Conservation (phyloP, 2,797 vertebrate genomes). For the Coluber constrictor region DNA sequence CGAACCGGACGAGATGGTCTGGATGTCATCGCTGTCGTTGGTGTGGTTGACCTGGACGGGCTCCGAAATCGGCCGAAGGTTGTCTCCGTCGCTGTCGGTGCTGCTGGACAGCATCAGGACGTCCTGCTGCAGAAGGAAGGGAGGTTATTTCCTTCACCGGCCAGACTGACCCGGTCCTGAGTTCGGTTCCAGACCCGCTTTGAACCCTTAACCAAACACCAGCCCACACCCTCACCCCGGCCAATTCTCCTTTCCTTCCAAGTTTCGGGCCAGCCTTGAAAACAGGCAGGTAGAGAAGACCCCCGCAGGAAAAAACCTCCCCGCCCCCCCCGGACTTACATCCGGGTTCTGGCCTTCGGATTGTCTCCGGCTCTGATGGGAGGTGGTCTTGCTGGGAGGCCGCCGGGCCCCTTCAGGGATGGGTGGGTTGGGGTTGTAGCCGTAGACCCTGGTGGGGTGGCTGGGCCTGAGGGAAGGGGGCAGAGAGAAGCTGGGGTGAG, state of each 20-base stretch:
- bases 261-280: not conserved
- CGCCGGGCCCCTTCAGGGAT: slow-evolving; percentile 68
- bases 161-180: fast-evolving
- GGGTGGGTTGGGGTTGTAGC: slow-evolving; percentile 71
- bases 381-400: slow-evolving; percentile 63
- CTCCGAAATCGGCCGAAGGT: slow-evolving; percentile 49
- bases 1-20: slow-evolving; percentile 96
- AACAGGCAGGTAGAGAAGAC: not conserved
- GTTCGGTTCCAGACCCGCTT: not conserved
- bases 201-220: no score
- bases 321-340: slow-evolving; percentile 37
- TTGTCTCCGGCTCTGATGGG: slow-evolving; percentile 64
- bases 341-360: slow-evolving; percentile 31
- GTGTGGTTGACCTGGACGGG: slow-evolving; percentile 59
- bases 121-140: slow-evolving; percentile 68
- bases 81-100: slow-evolving; percentile 73
- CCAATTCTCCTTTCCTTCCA: not conserved
- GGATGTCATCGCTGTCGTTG: slow-evolving; percentile 93
- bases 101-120: slow-evolving; percentile 88
- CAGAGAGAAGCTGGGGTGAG: not conserved
- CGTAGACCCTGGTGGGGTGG: slow-evolving; percentile 56
- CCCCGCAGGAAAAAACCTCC: not conserved
- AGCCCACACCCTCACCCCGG: fast-evolving
- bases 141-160: not conserved
- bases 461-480: slow-evolving; percentile 43